These are phyloP conservation scores for Drosophila pseudotalamancana DNA, from an alignment of 2,888 invertebrate genomes.

Conservation along the genomic window DNA sequence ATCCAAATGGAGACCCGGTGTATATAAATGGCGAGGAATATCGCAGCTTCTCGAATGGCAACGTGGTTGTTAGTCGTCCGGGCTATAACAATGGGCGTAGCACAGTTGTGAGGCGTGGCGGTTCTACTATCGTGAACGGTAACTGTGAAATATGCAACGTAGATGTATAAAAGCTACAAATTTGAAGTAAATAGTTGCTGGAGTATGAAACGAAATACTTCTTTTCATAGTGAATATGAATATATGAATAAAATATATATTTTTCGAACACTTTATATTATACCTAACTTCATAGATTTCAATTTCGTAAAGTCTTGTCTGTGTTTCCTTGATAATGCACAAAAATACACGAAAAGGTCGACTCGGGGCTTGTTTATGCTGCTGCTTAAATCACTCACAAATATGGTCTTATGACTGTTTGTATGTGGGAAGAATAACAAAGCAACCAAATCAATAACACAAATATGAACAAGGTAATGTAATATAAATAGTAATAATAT, in stretches of 20 bases:
- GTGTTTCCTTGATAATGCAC: background rate
- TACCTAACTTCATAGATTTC: background rate
- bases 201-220: background rate
- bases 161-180: constrained; percentile 30
- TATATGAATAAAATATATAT: background rate
- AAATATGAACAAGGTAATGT: constrained; percentile 11
- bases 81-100: constrained; percentile 32
- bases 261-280: background rate
- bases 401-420: too few relatives aligned
- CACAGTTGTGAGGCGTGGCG: constrained; percentile 45
- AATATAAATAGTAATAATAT: background rate
- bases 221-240: background rate
- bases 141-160: constrained; percentile 58
- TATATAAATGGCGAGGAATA: constrained; percentile 59
- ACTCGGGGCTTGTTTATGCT: background rate
- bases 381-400: too few relatives aligned
- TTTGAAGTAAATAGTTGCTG: background rate
- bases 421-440: background rate
- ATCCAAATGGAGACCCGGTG: constrained; percentile 58
- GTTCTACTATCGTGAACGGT: constrained; percentile 56
- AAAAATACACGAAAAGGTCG: background rate
- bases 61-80: constrained; percentile 47
- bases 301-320: background rate
- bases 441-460: background rate
- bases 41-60: constrained; percentile 55